Evolutionary conservation across 2,113 vertebrate genomes (phyloP), one percentile per base, ranked within the genome.

Genomic region (Syrrhaptes paradoxus): DNA sequence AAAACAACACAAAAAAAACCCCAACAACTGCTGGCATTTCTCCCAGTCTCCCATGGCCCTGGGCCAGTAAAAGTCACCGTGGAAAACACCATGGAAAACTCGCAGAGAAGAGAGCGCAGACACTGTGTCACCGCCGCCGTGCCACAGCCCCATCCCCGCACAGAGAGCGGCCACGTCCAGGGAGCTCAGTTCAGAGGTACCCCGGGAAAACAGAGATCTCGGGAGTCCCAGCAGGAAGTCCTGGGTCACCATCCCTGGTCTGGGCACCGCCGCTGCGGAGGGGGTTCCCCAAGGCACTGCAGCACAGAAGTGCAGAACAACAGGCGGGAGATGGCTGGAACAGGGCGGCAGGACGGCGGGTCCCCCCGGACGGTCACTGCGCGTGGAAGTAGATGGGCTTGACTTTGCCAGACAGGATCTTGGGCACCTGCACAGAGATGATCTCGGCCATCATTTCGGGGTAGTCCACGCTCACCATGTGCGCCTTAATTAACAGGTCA

Each of bases 401-500:
- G 80, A 99, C 99, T 98, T 99, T 99, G 94, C 99, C 99, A 93
- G 99, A 98, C 97, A 99, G 98, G 96, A 99, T 99, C 98, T 99
- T 99, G 98, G 99, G 99, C 97, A 99, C 99, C 97, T 99, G 99
- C 61, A 99, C 99, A 48, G 99, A 99, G 97, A 99, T 99, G 92
- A 99, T 99, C 98, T 99, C 99, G 15, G 99, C 99, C 96, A 99
- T 99, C 99, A 99, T 99, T 98, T 99, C 99, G 0, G 99, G 99
- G 96, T 99, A 99, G 98, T 98, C 99, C 98, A 99, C 99, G 71
- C 99, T 99, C n/a, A 98, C 98, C 70, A 99, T 99, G 85, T 99
- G 99, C 17, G 99, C 98, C 98, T 99, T 99, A 88, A 99, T 98
- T 59, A 99, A 98, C 45, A 99, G 99, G 98, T 99, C 99, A 95